phyloP scores from a whole-genome alignment of 2,113 vertebrate species.

The Protomyctophum bolini region DNA sequence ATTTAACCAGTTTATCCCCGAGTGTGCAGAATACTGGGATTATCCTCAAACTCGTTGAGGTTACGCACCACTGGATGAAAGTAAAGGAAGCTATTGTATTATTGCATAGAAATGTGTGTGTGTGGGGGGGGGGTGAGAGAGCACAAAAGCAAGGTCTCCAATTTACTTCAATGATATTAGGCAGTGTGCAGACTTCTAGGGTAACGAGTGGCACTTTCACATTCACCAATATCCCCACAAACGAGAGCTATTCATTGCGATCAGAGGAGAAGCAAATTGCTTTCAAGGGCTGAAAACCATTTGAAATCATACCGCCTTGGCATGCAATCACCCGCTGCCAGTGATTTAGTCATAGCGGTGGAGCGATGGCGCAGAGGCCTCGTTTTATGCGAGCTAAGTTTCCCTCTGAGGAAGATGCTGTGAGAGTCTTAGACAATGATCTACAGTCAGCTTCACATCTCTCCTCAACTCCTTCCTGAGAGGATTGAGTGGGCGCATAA shows the following conservation, averaged over 20 bases:
- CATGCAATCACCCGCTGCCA: too few relatives aligned
- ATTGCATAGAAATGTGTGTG: not conserved
- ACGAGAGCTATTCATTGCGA: too few relatives aligned
- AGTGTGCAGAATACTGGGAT: slow-evolving; percentile 79
- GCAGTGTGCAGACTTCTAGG: too few relatives aligned
- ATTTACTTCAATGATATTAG: too few relatives aligned
- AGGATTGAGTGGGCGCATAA: slow-evolving; percentile 38
- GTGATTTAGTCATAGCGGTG: too few relatives aligned
- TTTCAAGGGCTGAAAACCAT: too few relatives aligned
- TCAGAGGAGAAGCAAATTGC: too few relatives aligned
- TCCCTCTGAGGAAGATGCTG: not conserved
- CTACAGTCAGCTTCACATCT: slow-evolving; percentile 34
- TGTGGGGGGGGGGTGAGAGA: not conserved
- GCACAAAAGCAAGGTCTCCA: not conserved
- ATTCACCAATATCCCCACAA: too few relatives aligned
- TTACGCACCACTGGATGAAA: slow-evolving; percentile 49
- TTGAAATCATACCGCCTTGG: too few relatives aligned
- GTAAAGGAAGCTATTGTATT: slow-evolving; percentile 51
- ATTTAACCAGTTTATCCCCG: slow-evolving; percentile 80
- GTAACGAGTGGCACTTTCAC: too few relatives aligned
- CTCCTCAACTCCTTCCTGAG: slow-evolving; percentile 19
- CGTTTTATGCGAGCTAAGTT: not conserved
- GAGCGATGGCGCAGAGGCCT: not conserved
- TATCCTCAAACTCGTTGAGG: slow-evolving; percentile 67
- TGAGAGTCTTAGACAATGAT: slow-evolving; percentile 24